Percentiles rank a stretch among this genome's conserved stretches.
These are phyloP conservation scores for Struthio camelus DNA, from an alignment of 2,113 vertebrate species.

Conservation along the genomic window DNA sequence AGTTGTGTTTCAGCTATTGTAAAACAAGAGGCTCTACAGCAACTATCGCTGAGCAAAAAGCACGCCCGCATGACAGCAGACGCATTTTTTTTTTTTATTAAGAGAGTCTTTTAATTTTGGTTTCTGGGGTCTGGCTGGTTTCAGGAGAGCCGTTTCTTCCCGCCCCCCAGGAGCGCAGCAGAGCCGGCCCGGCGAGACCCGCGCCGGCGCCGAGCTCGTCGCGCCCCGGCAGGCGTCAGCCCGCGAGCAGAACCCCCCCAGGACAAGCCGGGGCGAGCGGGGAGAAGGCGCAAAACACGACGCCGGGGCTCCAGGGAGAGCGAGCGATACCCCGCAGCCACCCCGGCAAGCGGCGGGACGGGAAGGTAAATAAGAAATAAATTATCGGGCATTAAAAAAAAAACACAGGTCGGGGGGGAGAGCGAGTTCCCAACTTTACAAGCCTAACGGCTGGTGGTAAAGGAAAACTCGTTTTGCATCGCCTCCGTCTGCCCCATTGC, in stretches of 20 bases:
- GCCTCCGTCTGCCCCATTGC: constrained; percentile 31
- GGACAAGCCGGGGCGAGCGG: too few relatives aligned
- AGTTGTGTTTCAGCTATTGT: constrained; percentile 22
- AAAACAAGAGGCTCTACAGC: constrained; percentile 34
- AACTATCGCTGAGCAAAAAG: neutral
- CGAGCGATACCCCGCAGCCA: neutral
- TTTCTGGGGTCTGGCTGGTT: neutral
- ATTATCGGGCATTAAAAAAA: neutral
- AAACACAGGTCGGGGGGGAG: too few relatives aligned
- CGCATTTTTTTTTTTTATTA: constrained; percentile 48
- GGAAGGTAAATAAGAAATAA: neutral
- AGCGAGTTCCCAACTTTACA: fast-evolving
- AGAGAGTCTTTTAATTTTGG: constrained; percentile 20
- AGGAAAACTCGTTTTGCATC: neutral
- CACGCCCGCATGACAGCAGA: neutral
- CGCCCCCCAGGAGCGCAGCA: neutral
- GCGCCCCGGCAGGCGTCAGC: too few relatives aligned
- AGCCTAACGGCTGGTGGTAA: neutral
- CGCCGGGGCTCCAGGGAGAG: neutral
- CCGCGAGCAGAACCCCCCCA: too few relatives aligned
- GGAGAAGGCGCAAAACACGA: neutral
- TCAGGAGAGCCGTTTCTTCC: neutral
- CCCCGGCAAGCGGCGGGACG: neutral
- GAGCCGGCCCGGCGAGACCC: too few relatives aligned
- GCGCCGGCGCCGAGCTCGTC: too few relatives aligned